phyloP scores from a whole-genome alignment of 2,888 invertebrate genomes.

The Microlaimidae sp. region DNA sequence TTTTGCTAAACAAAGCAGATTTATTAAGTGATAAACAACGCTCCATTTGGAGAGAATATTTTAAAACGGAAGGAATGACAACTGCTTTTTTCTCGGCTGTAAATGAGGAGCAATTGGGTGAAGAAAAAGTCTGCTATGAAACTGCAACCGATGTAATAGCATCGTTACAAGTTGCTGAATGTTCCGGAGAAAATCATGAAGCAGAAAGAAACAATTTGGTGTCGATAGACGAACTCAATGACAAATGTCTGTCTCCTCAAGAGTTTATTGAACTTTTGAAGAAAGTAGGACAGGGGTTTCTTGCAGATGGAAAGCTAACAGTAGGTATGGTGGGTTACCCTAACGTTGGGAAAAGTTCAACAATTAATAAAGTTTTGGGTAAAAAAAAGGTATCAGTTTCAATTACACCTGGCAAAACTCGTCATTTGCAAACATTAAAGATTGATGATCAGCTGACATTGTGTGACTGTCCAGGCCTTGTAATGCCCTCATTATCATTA shows the following conservation, averaged over 20 bases:
- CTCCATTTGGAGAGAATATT: constrained; percentile 27
- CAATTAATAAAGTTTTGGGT: constrained; percentile 77
- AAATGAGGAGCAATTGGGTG: constrained; percentile 27
- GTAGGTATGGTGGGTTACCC: constrained; percentile 70
- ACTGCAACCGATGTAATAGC: constrained; percentile 1
- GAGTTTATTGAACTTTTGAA: not conserved
- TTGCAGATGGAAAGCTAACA: not conserved
- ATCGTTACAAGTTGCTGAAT: constrained; percentile 15
- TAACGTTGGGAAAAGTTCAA: constrained; percentile 99
- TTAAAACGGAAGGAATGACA: constrained; percentile 46
- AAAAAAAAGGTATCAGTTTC: constrained; percentile 68
- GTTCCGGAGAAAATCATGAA: constrained; percentile 28
- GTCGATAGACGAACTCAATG: too few relatives aligned
- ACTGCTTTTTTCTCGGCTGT: constrained; percentile 82
- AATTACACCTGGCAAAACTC: constrained; percentile 94
- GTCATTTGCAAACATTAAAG: constrained; percentile 56
- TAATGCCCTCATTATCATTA: constrained; percentile 87
- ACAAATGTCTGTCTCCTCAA: too few relatives aligned
- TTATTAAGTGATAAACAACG: constrained; percentile 63
- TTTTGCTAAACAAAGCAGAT: constrained; percentile 90
- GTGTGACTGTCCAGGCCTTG: constrained; percentile 92
- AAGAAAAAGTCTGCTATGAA: constrained; percentile 24
- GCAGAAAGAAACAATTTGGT: too few relatives aligned
- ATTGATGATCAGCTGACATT: constrained; percentile 60
- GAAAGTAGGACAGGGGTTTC: not conserved